These are phyloP conservation scores for Mus pahari DNA, from an alignment of 2,113 vertebrate genomes.

Conservation along the genomic window DNA sequence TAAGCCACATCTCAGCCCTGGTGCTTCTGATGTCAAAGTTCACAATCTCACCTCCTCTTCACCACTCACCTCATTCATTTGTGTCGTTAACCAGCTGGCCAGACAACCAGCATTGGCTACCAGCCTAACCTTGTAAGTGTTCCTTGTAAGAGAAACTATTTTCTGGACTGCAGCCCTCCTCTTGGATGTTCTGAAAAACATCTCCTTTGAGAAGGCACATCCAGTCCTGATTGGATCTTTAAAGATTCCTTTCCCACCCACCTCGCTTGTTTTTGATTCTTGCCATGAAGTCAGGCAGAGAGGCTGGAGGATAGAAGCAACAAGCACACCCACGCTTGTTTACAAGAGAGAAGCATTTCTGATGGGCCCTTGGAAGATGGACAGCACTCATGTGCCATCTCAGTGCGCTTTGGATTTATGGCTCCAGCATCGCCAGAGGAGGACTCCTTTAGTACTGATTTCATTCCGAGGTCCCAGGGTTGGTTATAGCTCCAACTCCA, in stretches of 20 bases:
- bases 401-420: not conserved
- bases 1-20: not conserved
- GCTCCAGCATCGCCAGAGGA: not conserved
- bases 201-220: not conserved
- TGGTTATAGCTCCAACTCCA: constrained; percentile 54
- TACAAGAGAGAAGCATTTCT: not conserved
- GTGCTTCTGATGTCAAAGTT: not conserved
- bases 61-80: not conserved
- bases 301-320: not conserved
- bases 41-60: not conserved
- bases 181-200: constrained; percentile 11
- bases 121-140: not conserved
- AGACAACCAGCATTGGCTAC: not conserved
- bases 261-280: not conserved
- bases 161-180: not conserved
- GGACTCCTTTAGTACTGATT: constrained; percentile 33
- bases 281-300: not conserved
- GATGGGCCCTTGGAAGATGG: constrained; percentile 22
- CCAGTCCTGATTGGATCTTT: constrained; percentile 23
- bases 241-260: not conserved
- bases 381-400: not conserved
- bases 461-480: not conserved
- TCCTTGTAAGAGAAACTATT: not conserved
- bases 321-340: not conserved
- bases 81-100: not conserved